Conservation (phyloP, 2,797 vertebrate genomes). For the Arnoldichthys spilopterus region DNA sequence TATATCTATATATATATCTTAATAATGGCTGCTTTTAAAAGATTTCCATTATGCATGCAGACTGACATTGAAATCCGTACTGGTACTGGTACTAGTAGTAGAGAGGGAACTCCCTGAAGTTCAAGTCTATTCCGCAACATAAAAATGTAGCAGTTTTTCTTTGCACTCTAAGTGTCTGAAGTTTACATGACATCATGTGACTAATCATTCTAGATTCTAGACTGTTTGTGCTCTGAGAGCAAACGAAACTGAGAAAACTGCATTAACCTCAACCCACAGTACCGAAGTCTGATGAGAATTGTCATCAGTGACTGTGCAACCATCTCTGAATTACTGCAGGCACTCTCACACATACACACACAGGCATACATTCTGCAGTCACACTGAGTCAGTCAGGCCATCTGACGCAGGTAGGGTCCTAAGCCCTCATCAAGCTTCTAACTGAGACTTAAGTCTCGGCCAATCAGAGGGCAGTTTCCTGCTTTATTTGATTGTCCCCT, state of each 20-base stretch:
- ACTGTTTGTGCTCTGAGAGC: slow-evolving; percentile 51
- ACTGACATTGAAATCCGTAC: too few relatives aligned
- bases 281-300: slow-evolving; percentile 52
- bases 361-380: slow-evolving; percentile 49
- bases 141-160: too few relatives aligned
- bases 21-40: too few relatives aligned
- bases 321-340: slow-evolving; percentile 46
- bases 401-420: slow-evolving; percentile 54
- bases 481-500: slow-evolving; percentile 29
- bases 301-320: slow-evolving; percentile 48
- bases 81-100: too few relatives aligned
- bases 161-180: too few relatives aligned
- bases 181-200: slow-evolving; percentile 51
- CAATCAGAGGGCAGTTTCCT: slow-evolving; percentile 15
- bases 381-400: slow-evolving; percentile 48
- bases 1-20: too few relatives aligned
- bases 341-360: slow-evolving; percentile 38
- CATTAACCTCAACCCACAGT: slow-evolving; percentile 53
- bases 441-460: slow-evolving; percentile 40
- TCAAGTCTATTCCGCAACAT: too few relatives aligned
- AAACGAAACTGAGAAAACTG: slow-evolving; percentile 51
- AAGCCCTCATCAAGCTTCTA: slow-evolving; percentile 46
- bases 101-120: too few relatives aligned
- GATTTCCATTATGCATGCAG: too few relatives aligned
- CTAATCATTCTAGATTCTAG: slow-evolving; percentile 50